phyloP scores from a whole-genome alignment of 2,113 vertebrate species.

The Melanerpes aurifrons region DNA sequence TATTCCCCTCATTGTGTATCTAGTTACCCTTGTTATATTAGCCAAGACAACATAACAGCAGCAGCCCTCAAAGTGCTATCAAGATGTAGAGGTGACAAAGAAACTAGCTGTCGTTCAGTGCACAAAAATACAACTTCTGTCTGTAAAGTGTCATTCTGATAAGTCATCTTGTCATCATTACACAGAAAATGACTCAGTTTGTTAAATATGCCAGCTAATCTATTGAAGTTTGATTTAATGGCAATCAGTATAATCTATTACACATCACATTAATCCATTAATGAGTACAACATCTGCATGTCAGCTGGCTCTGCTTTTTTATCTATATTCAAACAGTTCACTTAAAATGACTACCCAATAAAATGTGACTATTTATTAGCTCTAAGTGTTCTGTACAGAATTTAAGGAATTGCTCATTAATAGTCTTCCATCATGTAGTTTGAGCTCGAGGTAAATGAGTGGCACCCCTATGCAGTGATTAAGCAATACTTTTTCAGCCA shows the following conservation, averaged over 20 bases:
- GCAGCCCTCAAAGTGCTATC: not conserved
- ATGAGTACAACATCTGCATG: slow-evolving; percentile 24
- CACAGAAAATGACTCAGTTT: slow-evolving; percentile 41
- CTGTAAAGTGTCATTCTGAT: slow-evolving; percentile 1
- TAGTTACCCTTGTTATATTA: not conserved
- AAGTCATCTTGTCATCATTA: slow-evolving; percentile 7
- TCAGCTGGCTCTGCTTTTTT: not conserved
- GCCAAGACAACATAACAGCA: not conserved
- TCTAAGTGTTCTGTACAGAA: not conserved
- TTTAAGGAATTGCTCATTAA: slow-evolving; percentile 27
- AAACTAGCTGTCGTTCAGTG: not conserved
- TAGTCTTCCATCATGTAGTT: not conserved
- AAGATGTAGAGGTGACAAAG: not conserved
- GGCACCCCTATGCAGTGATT: not conserved
- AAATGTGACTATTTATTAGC: slow-evolving; percentile 32
- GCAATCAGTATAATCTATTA: not conserved
- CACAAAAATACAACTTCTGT: not conserved
- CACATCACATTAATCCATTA: slow-evolving; percentile 32
- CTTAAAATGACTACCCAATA: slow-evolving; percentile 26
- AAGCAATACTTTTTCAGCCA: not conserved
- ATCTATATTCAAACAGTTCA: not conserved
- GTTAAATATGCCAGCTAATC: slow-evolving; percentile 52
- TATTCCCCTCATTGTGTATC: fast-evolving
- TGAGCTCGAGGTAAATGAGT: not conserved
- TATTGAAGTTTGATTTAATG: slow-evolving; percentile 45